Evolutionary conservation across 2,113 vertebrate species (phyloP).

Genomic region (Oncorhynchus nerka): DNA sequence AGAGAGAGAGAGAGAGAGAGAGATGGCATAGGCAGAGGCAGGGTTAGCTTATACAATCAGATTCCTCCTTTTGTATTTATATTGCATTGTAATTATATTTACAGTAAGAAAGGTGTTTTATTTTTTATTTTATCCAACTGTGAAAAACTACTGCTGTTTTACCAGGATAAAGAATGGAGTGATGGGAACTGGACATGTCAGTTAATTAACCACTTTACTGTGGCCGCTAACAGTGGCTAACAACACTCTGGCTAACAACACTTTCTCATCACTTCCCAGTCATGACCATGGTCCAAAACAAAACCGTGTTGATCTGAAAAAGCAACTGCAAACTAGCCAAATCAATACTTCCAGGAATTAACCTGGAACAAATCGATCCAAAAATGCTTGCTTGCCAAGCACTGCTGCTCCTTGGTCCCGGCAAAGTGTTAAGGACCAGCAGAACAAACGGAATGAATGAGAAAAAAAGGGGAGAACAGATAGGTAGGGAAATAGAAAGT

Average conservation of each 20-base stretch:
- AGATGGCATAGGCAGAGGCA: no score
- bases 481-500: conserved; percentile 72
- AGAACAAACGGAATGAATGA: conserved; percentile 73
- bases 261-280: conserved; percentile 24
- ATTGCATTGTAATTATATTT: no score
- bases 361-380: conserved; percentile 70
- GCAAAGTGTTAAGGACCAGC: conserved; percentile 61
- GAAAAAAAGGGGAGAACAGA: conserved; percentile 66
- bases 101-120: no score
- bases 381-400: conserved; percentile 55
- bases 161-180: no score
- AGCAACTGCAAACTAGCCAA: conserved; percentile 59
- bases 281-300: conserved; percentile 14
- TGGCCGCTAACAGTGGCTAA: conserved; percentile 12
- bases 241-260: conserved; percentile 17
- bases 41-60: no score
- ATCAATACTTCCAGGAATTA: conserved; percentile 56
- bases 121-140: no score
- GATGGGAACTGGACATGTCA: no score
- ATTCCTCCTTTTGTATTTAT: no score
- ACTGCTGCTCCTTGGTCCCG: conserved; percentile 52
- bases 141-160: no score
- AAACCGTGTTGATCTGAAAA: conserved; percentile 41
- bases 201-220: conserved; percentile 21
- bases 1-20: conserved; percentile 1